A percentile compares a stretch with the other conserved stretches of the same genome.
phyloP scores from a whole-genome alignment of 2,113 vertebrate species.

The Macquaria australasica region DNA sequence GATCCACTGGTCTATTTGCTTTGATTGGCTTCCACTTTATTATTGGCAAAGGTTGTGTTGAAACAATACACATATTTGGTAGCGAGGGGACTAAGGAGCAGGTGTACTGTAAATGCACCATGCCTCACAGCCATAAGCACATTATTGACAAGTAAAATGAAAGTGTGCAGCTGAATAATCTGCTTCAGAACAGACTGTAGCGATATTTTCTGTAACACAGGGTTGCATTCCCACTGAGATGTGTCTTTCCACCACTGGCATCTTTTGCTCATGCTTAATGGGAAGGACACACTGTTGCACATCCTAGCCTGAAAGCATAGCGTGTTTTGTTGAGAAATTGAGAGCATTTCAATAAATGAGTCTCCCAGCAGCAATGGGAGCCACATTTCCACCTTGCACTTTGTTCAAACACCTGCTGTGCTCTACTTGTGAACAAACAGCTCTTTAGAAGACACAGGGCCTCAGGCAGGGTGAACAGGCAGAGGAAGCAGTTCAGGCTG shows the following conservation, averaged over 20 bases:
- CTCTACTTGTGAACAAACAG: conserved; percentile 79
- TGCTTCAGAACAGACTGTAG: conserved; percentile 39
- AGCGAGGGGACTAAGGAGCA: conserved; percentile 47
- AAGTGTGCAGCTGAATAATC: conserved; percentile 70
- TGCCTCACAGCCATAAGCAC: conserved; percentile 45
- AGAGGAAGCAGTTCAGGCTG: conserved; percentile 70
- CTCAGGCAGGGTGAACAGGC: conserved; percentile 75
- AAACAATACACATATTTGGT: conserved; percentile 72
- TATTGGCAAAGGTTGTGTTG: conserved; percentile 81
- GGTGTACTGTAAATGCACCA: conserved; percentile 56
- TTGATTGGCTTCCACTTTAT: conserved; percentile 90
- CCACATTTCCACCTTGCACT: conserved; percentile 75
- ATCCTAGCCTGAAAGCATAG: conserved; percentile 41
- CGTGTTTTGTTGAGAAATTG: conserved; percentile 64
- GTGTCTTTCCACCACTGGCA: conserved; percentile 39
- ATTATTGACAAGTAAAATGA: conserved; percentile 76
- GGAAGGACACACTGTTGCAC: conserved; percentile 60
- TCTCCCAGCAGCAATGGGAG: conserved; percentile 64
- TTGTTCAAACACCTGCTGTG: conserved; percentile 79
- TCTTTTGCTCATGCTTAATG: conserved; percentile 48
- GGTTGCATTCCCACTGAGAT: conserved; percentile 33
- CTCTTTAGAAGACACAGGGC: conserved; percentile 78
- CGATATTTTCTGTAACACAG: conserved; percentile 36
- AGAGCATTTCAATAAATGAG: conserved; percentile 75
- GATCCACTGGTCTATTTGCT: conserved; percentile 89